Percentiles rank a stretch among this genome's conserved stretches.
Conservation (phyloP, 92 coral and sea anemone species). For the Bergia sp. region DNA sequence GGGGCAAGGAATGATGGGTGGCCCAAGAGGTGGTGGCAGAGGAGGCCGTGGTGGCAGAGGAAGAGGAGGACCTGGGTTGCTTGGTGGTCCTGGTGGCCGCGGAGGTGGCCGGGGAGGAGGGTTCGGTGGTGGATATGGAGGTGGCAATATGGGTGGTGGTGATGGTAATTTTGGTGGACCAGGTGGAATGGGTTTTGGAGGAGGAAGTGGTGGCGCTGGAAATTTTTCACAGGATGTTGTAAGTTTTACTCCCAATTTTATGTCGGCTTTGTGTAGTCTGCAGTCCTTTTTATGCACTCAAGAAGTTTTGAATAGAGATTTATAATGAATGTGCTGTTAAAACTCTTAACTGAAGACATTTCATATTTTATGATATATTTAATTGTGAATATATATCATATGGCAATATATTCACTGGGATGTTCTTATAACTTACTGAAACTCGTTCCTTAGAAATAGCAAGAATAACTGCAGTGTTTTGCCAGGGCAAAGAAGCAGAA, state of each 20-base stretch:
- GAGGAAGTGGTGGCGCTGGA: constrained; percentile 50
- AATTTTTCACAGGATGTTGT: constrained; percentile 47
- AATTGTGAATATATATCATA: no score
- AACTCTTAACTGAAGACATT: no score
- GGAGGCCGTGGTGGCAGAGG: constrained; percentile 81
- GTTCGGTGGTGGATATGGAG: constrained; percentile 66
- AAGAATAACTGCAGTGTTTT: no score
- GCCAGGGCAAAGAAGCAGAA: no score
- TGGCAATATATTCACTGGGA: no score
- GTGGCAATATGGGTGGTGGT: constrained; percentile 70
- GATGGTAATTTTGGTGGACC: constrained; percentile 58
- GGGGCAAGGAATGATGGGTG: constrained; percentile 54
- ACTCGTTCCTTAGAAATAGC: no score
- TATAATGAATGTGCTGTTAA: no score
- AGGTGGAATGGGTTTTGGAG: constrained; percentile 42
- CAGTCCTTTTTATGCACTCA: background rate
- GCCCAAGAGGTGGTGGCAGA: constrained; percentile 63
- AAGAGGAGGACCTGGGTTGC: constrained; percentile 59
- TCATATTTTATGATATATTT: no score
- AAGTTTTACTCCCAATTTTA: background rate
- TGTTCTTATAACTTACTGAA: no score
- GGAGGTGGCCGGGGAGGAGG: constrained; percentile 69
- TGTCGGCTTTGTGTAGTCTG: background rate
- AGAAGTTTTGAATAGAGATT: no score
- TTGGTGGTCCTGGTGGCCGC: constrained; percentile 70